Percentiles rank a stretch among this genome's conserved stretches.
Evolutionary conservation across 64 coral and sea anemone species (phyloP).

Genomic region (Exaiptasia diaphana): DNA sequence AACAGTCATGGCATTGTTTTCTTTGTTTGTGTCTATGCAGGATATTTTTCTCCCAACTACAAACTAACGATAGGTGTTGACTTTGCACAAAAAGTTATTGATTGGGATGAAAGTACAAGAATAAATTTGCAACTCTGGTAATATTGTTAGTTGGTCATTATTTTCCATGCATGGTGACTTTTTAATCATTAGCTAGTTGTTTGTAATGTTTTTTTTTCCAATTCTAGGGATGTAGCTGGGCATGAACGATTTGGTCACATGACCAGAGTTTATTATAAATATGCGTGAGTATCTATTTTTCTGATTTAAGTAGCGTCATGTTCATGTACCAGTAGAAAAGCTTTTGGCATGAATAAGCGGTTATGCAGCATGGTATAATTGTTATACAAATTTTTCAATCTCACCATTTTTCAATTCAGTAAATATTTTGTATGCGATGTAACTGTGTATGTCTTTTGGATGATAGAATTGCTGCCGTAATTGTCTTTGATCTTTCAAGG

Average conservation of each 20-base stretch:
- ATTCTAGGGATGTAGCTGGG: conserved; percentile 71
- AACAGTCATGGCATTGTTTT: background rate
- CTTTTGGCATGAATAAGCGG: too few relatives aligned
- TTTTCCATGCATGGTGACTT: background rate
- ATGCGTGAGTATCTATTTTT: conserved; percentile 55
- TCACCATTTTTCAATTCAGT: too few relatives aligned
- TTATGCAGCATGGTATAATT: too few relatives aligned
- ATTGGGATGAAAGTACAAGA: conserved; percentile 80
- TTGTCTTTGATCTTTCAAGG: conserved; percentile 88
- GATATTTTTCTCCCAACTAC: conserved; percentile 85
- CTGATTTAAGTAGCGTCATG: too few relatives aligned
- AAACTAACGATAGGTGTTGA: conserved; percentile 91
- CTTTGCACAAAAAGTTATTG: conserved; percentile 89
- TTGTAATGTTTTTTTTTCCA: background rate
- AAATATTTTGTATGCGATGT: background rate
- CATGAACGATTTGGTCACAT: conserved; percentile 83
- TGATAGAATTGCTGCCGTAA: conserved; percentile 84
- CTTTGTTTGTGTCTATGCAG: conserved; percentile 2
- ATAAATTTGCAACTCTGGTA: conserved; percentile 94
- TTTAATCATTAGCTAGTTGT: background rate
- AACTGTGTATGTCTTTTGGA: background rate
- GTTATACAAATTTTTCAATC: too few relatives aligned
- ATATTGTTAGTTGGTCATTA: background rate
- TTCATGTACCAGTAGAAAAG: too few relatives aligned
- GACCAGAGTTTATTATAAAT: conserved; percentile 85